Conservation (phyloP, 2,888 invertebrate species). For the Dyspetes luteomarginatus region DNA sequence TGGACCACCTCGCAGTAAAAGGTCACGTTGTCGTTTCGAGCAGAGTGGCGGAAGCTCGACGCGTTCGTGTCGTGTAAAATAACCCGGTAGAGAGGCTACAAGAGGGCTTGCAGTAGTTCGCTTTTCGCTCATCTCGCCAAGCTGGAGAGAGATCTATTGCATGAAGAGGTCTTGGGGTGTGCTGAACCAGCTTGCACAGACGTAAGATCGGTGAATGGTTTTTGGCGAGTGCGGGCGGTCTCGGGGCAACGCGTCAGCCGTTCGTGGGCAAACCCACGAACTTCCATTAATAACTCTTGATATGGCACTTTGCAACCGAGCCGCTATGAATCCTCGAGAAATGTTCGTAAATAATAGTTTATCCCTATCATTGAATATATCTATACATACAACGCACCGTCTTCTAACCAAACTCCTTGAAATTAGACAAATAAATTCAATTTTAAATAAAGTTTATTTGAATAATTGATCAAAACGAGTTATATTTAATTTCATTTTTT, state of each 20-base stretch:
- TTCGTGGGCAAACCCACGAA: conserved; percentile 67
- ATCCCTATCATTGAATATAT: conserved; percentile 27
- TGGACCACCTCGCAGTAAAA: conserved; percentile 64
- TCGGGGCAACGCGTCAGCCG: conserved; percentile 40
- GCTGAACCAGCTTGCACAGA: conserved; percentile 68
- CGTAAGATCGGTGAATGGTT: conserved; percentile 68
- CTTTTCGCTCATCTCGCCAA: conserved; percentile 28
- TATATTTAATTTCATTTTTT: too few relatives aligned
- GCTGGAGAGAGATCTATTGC: conserved; percentile 64
- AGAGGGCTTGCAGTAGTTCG: conserved; percentile 34
- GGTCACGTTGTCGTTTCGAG: conserved; percentile 62
- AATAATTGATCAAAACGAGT: too few relatives aligned
- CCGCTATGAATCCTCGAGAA: conserved; percentile 61
- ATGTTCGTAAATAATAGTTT: conserved; percentile 59
- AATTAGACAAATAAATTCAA: neutral
- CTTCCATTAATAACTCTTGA: conserved; percentile 71
- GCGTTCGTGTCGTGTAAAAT: conserved; percentile 54
- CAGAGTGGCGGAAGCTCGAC: conserved; percentile 57
- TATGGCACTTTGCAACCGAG: conserved; percentile 67
- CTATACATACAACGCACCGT: neutral
- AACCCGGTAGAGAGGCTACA: conserved; percentile 33
- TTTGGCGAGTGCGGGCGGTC: conserved; percentile 58
- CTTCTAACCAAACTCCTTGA: neutral
- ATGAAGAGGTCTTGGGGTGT: conserved; percentile 60
- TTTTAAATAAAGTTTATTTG: too few relatives aligned